phyloP scores from a whole-genome alignment of 2,113 vertebrate genomes.

The Vidua macroura region DNA sequence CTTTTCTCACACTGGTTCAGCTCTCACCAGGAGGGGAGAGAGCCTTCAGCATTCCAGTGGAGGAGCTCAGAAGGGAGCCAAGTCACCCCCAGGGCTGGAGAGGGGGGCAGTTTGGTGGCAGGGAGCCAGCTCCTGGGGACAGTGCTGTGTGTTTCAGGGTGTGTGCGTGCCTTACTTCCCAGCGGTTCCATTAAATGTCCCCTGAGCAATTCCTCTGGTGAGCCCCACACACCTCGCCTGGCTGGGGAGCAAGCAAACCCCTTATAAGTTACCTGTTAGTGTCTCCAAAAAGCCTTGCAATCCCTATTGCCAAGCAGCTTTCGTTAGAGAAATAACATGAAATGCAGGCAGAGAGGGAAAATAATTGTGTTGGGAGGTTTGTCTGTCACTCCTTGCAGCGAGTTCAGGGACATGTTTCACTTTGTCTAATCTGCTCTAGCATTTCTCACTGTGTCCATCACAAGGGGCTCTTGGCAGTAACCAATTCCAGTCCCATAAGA shows the following conservation, averaged over 20 bases:
- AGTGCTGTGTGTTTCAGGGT: neutral
- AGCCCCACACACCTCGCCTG: neutral
- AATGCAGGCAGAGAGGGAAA: neutral
- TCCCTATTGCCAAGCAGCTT: conserved; percentile 25
- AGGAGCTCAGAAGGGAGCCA: neutral
- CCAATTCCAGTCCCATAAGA: neutral
- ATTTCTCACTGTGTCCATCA: conserved; percentile 14
- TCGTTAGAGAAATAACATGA: neutral
- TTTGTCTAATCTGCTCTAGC: neutral
- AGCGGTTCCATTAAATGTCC: neutral
- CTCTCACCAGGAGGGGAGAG: neutral
- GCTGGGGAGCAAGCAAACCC: neutral
- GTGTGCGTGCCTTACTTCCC: neutral
- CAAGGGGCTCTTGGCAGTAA: neutral
- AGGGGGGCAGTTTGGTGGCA: neutral
- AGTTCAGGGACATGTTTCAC: neutral
- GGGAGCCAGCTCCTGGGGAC: neutral
- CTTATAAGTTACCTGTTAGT: neutral
- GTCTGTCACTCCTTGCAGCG: neutral
- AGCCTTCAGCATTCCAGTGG: neutral
- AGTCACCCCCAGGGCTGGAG: neutral
- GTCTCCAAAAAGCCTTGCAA: conserved; percentile 28
- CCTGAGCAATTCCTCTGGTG: neutral
- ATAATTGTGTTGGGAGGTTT: conserved; percentile 8
- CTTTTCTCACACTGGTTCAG: neutral